These are phyloP conservation scores for Synergus japonicus DNA, from an alignment of 2,888 invertebrate species.

Conservation along the genomic window DNA sequence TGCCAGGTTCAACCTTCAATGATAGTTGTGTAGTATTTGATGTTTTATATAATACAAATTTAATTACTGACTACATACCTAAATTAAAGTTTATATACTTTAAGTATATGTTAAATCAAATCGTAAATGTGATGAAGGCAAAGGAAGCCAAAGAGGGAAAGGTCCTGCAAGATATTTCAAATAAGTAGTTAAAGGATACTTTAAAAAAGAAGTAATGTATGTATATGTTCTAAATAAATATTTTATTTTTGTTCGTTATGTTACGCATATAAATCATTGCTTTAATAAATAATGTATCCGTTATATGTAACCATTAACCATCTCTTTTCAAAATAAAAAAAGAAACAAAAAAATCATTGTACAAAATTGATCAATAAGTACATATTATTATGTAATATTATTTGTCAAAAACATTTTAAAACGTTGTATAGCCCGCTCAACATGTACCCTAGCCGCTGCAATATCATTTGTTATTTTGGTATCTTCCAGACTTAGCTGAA, in stretches of 20 bases:
- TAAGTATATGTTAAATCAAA: slow-evolving; percentile 13
- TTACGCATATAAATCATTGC: no score
- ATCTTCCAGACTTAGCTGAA: slow-evolving; percentile 21
- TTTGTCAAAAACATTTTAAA: slow-evolving; percentile 43
- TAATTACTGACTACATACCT: no score
- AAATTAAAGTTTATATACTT: slow-evolving; percentile 18
- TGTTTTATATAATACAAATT: no score
- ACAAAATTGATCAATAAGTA: no score
- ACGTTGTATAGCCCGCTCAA: slow-evolving; percentile 45
- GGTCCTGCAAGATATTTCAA: neutral
- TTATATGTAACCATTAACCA: no score
- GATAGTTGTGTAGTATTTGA: no score
- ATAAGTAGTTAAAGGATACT: no score
- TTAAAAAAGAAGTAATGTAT: neutral
- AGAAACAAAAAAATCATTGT: no score
- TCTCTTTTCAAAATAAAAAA: no score
- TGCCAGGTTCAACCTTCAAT: slow-evolving; percentile 28
- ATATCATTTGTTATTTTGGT: slow-evolving; percentile 34
- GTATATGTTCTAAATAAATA: neutral
- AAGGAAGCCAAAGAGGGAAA: neutral
- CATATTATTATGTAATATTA: no score
- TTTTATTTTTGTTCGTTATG: no score
- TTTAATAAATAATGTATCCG: no score
- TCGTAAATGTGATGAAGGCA: neutral
- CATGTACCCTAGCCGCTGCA: slow-evolving; percentile 47